These are phyloP conservation scores for Acronicta aceris DNA, from an alignment of 2,888 invertebrate genomes.

Conservation along the genomic window DNA sequence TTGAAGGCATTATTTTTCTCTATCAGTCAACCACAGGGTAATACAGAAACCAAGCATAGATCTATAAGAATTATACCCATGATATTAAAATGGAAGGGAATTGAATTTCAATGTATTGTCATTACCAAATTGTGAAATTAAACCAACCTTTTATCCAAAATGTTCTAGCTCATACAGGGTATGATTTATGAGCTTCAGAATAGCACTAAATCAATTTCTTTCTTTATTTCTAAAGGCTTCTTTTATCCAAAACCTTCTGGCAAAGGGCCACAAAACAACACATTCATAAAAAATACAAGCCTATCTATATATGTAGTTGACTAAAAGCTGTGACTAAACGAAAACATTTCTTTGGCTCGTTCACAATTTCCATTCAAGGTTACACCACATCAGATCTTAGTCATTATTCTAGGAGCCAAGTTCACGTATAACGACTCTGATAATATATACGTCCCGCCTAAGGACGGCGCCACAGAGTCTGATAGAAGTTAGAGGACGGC, in stretches of 20 bases:
- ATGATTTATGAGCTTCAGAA: not conserved
- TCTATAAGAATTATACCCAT: too few relatives aligned
- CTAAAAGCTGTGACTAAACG: slow-evolving; percentile 31
- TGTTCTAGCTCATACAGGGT: not conserved
- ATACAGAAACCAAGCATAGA: too few relatives aligned
- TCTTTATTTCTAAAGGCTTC: not conserved
- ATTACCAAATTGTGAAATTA: too few relatives aligned
- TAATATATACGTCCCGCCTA: slow-evolving; percentile 40
- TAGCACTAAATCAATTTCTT: not conserved
- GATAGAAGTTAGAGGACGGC: slow-evolving; percentile 15
- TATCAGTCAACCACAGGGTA: too few relatives aligned
- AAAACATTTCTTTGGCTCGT: slow-evolving; percentile 44
- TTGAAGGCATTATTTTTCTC: too few relatives aligned
- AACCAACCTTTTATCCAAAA: not conserved
- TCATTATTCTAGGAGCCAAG: slow-evolving; percentile 43
- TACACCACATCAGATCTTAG: slow-evolving; percentile 29
- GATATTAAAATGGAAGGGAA: too few relatives aligned
- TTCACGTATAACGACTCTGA: slow-evolving; percentile 27
- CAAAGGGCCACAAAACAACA: slow-evolving; percentile 23
- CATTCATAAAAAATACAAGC: slow-evolving; percentile 9
- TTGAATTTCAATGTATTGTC: too few relatives aligned
- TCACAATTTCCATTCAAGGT: slow-evolving; percentile 45
- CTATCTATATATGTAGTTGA: slow-evolving; percentile 8
- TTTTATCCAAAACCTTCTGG: slow-evolving; percentile 5
- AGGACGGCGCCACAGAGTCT: slow-evolving; percentile 49